Evolutionary conservation across 2,888 invertebrate species (phyloP), one percentile per base, ranked within the genome.

Genomic region (Liposcelis brunnea): DNA sequence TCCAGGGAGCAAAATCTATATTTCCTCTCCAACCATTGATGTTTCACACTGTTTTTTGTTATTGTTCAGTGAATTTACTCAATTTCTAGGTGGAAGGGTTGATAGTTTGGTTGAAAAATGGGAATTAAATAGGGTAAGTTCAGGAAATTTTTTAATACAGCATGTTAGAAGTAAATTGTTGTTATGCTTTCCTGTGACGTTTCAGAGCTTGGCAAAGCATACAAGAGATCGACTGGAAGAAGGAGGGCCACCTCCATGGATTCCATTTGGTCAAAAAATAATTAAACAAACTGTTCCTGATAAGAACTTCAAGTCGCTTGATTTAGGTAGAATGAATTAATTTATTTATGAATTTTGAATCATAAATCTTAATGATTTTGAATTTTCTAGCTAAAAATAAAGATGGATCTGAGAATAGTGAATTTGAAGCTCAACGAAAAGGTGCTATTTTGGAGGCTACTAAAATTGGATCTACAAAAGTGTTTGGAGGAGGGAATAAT

Each of bases 401-500:
- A 58, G 75, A 80, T 46, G 67, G 67, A 48, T 75, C 75, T 55
- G 82, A 82, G 51, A 79, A 84, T 61, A 74, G 74, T 1, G 89
- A 87, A 58, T 93, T 93, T 66, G 86, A 89, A 58, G 74, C 79
- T n/a, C 86, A 86, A 61, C 71, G 91, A 48, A 81, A 81, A 58
- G 89, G 85, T 51, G 87, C 86, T 0, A 90, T 93, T 55, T 86
- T 87, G 11, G 87, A 86, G 59, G 89, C 86, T 31, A 74, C 82
- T 38, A 78, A 80, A 55, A 70, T 71, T 48, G 70, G 69, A 18
- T 55, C 55, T 2, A 55, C 53, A 43, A 53, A 70, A 70, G 62
- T 72, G 1, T 76, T 76, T 59, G 76, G 76, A 15, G 76, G 76
- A 19, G 75, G 75, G 1, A 72, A 72, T 42, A 74, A 74, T 54